Evolutionary conservation across 2,888 invertebrate genomes (phyloP).

Genomic region (Anthrax anthrax): DNA sequence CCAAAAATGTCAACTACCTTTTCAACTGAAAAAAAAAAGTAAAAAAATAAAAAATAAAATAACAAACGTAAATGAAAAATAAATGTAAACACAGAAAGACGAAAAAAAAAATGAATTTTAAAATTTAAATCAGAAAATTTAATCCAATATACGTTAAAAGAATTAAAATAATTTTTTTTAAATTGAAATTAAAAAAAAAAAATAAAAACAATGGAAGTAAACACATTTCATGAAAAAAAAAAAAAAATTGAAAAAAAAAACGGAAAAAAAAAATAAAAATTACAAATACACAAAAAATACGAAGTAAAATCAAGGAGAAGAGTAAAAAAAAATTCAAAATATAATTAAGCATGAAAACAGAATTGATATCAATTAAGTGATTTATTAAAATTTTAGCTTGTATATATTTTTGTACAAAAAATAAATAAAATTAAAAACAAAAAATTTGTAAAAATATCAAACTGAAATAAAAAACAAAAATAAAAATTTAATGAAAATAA

Average conservation of each 20-base stretch:
- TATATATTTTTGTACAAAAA: slow-evolving; percentile 9
- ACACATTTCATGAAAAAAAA: not conserved
- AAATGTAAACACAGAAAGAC: too few relatives aligned
- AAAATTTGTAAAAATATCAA: slow-evolving; percentile 2
- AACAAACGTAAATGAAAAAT: too few relatives aligned
- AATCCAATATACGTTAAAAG: too few relatives aligned
- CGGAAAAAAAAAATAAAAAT: not conserved
- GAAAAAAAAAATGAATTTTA: too few relatives aligned
- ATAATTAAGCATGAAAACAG: slow-evolving; percentile 1
- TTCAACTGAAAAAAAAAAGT: too few relatives aligned
- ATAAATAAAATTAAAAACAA: not conserved
- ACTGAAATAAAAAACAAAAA: slow-evolving; percentile 3
- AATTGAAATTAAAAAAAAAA: too few relatives aligned
- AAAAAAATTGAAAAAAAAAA: not conserved
- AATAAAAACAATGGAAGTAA: too few relatives aligned
- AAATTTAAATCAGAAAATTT: too few relatives aligned
- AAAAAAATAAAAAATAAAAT: too few relatives aligned
- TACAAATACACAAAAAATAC: not conserved
- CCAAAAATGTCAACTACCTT: too few relatives aligned
- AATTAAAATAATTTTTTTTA: too few relatives aligned
- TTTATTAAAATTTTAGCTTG: slow-evolving; percentile 3
- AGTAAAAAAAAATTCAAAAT: not conserved
- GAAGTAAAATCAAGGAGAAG: not conserved
- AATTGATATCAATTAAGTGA: slow-evolving; percentile 4
- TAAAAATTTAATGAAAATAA: slow-evolving; percentile 1